A percentile compares a stretch with the other conserved stretches of the same genome.
Conservation (phyloP, 2,888 invertebrate genomes). For the Listrodromus nycthemerus region DNA sequence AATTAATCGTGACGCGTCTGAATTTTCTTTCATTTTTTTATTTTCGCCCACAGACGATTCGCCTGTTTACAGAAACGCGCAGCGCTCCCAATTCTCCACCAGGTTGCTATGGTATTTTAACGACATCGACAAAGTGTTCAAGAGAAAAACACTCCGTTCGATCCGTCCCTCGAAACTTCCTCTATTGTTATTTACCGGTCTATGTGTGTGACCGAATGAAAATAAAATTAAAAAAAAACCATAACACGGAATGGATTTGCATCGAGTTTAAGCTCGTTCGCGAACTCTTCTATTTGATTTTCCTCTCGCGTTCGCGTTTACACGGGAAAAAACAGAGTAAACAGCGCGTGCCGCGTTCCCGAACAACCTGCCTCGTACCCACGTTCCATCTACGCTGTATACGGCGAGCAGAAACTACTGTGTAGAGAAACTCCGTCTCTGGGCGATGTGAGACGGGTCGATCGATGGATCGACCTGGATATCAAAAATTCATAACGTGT, state of each 20-base stretch:
- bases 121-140: background rate
- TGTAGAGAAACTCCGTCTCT: background rate
- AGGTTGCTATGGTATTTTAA: background rate
- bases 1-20: too few relatives aligned
- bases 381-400: background rate
- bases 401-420: constrained; percentile 1
- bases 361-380: background rate
- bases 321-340: constrained; percentile 25
- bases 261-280: constrained; percentile 29
- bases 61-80: too few relatives aligned
- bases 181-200: background rate
- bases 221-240: constrained; percentile 9
- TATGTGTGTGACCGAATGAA: constrained; percentile 19
- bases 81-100: too few relatives aligned
- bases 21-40: too few relatives aligned
- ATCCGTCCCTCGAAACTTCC: background rate
- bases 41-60: too few relatives aligned
- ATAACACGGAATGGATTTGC: constrained; percentile 17
- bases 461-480: constrained; percentile 47
- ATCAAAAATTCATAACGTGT: constrained; percentile 44
- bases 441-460: constrained; percentile 7
- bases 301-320: constrained; percentile 30
- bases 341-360: constrained; percentile 31
- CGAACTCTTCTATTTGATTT: constrained; percentile 55
- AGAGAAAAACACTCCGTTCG: constrained; percentile 2